Evolutionary conservation across 1,140 invertebrate genomes (phyloP).

Genomic region (Psix sp.): DNA sequence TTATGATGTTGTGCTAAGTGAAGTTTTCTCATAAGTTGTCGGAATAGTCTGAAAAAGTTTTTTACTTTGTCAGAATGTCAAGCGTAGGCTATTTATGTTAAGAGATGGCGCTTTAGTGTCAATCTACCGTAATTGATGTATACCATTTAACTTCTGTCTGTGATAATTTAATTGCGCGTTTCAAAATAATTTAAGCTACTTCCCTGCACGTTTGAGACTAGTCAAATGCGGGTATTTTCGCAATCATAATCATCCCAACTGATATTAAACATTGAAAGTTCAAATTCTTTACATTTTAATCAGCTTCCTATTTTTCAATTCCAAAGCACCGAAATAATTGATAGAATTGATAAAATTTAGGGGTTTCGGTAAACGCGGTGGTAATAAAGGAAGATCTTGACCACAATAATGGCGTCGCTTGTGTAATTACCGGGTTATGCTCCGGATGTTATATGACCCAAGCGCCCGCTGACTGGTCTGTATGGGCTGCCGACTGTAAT

Average conservation of each 20-base stretch:
- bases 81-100: too few species aligned
- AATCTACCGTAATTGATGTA: too few species aligned
- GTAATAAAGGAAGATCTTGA: constrained; percentile 68
- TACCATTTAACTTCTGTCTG: too few species aligned
- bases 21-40: constrained; percentile 37
- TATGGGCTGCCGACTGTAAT: constrained; percentile 64
- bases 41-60: constrained; percentile 15
- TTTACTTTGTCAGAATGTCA: constrained; percentile 8
- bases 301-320: too few species aligned
- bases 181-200: too few species aligned
- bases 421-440: constrained; percentile 73
- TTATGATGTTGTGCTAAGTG: constrained; percentile 33
- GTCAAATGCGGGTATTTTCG: too few species aligned
- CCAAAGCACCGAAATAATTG: constrained; percentile 13
- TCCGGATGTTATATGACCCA: constrained; percentile 68
- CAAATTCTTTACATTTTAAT: too few species aligned
- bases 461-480: constrained; percentile 57
- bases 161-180: too few species aligned
- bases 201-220: too few species aligned
- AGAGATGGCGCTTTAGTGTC: too few species aligned
- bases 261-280: too few species aligned
- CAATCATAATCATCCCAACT: too few species aligned
- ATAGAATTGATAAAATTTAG: constrained; percentile 53
- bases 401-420: constrained; percentile 66
- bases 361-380: constrained; percentile 51